A percentile compares a stretch with the other conserved stretches of the same genome.
These are phyloP conservation scores for Cephus spinipes DNA, from an alignment of 2,888 invertebrate species.

Conservation along the genomic window DNA sequence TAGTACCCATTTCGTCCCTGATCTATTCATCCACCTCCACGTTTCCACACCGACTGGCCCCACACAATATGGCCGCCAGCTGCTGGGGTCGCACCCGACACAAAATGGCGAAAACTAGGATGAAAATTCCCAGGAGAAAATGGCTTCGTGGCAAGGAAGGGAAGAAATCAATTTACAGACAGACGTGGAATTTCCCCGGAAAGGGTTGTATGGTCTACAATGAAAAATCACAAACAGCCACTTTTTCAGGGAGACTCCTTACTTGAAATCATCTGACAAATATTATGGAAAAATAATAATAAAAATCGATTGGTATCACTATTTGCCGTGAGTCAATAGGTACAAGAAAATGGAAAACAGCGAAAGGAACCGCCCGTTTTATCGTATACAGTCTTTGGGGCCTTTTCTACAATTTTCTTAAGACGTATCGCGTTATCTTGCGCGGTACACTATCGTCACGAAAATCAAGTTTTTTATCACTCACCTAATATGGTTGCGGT, in stretches of 20 bases:
- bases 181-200: constrained; percentile 20
- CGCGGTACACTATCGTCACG: not conserved
- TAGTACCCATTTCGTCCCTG: too few species aligned
- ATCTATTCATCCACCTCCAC: not conserved
- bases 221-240: constrained; percentile 40
- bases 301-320: not conserved
- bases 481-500: constrained; percentile 36
- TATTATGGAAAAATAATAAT: not conserved
- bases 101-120: constrained; percentile 59
- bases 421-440: not conserved
- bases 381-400: not conserved
- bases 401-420: constrained; percentile 16
- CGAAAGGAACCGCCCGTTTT: not conserved
- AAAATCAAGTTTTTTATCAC: constrained; percentile 23
- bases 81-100: constrained; percentile 51
- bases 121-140: constrained; percentile 27
- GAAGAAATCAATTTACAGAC: too few species aligned
- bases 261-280: too few species aligned
- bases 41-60: constrained; percentile 24
- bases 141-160: not conserved
- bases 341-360: not conserved
- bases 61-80: constrained; percentile 60
- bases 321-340: not conserved
- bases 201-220: constrained; percentile 38
- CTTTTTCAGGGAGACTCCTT: constrained; percentile 31